These are phyloP conservation scores for Syritta pipiens DNA, from an alignment of 2,888 invertebrate species.

Conservation along the genomic window DNA sequence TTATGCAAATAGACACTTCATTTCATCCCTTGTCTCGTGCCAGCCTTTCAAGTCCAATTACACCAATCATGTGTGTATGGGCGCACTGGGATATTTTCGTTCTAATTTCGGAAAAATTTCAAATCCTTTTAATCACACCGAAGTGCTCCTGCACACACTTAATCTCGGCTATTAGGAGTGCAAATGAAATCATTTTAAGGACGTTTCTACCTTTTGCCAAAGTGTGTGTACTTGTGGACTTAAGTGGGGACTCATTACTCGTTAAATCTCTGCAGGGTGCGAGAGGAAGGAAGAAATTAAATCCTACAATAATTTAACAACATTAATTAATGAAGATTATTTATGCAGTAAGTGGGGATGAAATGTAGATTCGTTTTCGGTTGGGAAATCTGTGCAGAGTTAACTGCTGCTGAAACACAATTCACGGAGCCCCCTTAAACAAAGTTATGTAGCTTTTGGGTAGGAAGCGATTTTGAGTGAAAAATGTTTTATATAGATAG, in stretches of 20 bases:
- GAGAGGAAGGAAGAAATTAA: constrained; percentile 56
- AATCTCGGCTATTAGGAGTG: constrained; percentile 68
- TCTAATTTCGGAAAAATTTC: constrained; percentile 56
- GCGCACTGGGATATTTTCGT: constrained; percentile 38
- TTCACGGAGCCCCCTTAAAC: background rate
- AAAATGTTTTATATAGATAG: background rate
- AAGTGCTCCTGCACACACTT: constrained; percentile 68
- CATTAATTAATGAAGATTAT: constrained; percentile 70
- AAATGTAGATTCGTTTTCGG: constrained; percentile 34
- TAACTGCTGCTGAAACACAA: constrained; percentile 5
- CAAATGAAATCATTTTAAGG: constrained; percentile 64
- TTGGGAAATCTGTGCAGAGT: constrained; percentile 7
- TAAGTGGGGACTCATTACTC: constrained; percentile 66
- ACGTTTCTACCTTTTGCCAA: constrained; percentile 61
- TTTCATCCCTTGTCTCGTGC: constrained; percentile 51
- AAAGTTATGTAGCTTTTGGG: background rate
- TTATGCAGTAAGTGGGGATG: constrained; percentile 54
- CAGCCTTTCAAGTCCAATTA: constrained; percentile 64
- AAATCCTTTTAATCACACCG: constrained; percentile 69
- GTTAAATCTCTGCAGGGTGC: constrained; percentile 50
- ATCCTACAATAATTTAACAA: constrained; percentile 68
- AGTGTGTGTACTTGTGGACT: constrained; percentile 55
- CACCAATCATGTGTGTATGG: constrained; percentile 65
- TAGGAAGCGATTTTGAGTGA: constrained; percentile 2
- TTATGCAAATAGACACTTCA: constrained; percentile 61